These are phyloP conservation scores for Azemiops feae DNA, from an alignment of 2,113 vertebrate species.

Conservation along the genomic window DNA sequence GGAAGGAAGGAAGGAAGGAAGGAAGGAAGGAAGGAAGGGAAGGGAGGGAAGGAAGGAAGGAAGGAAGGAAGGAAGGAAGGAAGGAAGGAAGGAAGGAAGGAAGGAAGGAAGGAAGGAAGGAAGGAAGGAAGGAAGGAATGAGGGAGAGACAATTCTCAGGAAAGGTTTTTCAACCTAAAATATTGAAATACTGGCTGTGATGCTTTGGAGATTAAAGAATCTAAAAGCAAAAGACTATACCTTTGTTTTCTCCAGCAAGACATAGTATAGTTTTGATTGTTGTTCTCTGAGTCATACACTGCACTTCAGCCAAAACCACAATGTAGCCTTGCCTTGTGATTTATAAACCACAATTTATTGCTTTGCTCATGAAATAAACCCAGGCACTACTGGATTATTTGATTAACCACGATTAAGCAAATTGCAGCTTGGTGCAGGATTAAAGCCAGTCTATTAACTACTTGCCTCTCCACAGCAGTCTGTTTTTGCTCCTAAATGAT, in stretches of 20 bases:
- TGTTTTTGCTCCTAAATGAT: neutral
- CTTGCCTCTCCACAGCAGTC: neutral
- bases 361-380: neutral
- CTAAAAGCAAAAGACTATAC: neutral
- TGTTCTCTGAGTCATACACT: neutral
- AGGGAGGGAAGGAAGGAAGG: no score
- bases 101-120: no score
- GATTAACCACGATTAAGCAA: neutral
- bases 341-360: neutral
- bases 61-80: no score
- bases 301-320: neutral
- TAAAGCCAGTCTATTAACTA: neutral
- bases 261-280: neutral
- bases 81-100: no score
- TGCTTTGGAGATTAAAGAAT: neutral
- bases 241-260: neutral
- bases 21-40: neutral
- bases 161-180: neutral
- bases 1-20: neutral
- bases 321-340: neutral
- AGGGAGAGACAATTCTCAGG: neutral
- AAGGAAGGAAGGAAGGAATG: no score
- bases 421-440: neutral
- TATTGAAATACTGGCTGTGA: neutral
- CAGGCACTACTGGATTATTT: neutral